Evolutionary conservation across 2,797 vertebrate species (phyloP).

Genomic region (Podarcis siculus): DNA sequence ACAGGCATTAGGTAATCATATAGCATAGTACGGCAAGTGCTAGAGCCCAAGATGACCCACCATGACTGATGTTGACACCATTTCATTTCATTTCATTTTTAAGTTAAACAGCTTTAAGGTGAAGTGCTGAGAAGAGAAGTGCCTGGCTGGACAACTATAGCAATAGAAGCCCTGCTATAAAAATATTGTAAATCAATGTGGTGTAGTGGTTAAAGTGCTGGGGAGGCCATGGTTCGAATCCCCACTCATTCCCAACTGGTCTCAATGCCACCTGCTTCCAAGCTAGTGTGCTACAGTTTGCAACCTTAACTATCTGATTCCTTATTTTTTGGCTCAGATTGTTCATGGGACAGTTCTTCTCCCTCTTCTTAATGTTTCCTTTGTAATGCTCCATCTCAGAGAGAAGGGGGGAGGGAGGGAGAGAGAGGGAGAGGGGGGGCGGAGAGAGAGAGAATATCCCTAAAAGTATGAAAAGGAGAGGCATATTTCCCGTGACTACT

Average conservation of each 20-base stretch:
- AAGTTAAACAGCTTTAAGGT: background rate
- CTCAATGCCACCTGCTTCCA: background rate
- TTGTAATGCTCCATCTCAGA: background rate
- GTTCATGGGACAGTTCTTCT: background rate
- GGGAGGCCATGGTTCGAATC: too few relatives aligned
- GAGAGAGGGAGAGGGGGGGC: too few relatives aligned
- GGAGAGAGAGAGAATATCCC: conserved; percentile 8
- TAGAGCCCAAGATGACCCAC: background rate
- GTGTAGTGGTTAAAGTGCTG: too few relatives aligned
- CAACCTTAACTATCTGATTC: conserved; percentile 19
- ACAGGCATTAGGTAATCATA: background rate
- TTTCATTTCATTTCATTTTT: background rate
- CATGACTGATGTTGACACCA: background rate
- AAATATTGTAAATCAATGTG: too few relatives aligned
- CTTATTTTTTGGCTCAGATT: background rate
- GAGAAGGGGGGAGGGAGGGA: too few relatives aligned
- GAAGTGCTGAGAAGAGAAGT: background rate
- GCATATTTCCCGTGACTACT: background rate
- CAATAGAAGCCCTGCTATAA: too few relatives aligned
- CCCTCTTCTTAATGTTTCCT: background rate
- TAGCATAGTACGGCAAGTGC: background rate
- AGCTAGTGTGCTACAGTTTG: background rate
- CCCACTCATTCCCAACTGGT: too few relatives aligned
- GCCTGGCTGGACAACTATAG: too few relatives aligned
- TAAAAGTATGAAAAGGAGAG: background rate